phyloP scores from a whole-genome alignment of 2,113 vertebrate species.

The Cheirogaleus medius region DNA sequence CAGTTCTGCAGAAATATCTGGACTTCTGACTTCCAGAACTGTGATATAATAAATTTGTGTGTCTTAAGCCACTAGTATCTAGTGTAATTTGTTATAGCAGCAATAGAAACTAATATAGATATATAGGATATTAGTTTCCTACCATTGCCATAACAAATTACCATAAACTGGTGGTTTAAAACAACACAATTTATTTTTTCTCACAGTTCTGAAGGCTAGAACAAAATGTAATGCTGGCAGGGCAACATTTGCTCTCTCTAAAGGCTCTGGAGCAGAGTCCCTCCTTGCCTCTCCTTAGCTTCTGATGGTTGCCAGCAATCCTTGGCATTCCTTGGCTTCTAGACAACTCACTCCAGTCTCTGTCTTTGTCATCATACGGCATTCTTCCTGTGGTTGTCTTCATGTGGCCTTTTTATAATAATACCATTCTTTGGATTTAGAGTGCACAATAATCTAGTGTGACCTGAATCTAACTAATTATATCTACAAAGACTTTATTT shows the following conservation, averaged over 20 bases:
- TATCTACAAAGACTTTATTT: not conserved
- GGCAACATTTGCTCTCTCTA: not conserved
- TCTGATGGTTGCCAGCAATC: not conserved
- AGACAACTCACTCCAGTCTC: not conserved
- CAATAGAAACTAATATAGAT: not conserved
- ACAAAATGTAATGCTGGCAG: not conserved
- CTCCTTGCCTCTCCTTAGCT: not conserved
- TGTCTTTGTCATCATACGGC: not conserved
- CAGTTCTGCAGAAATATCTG: no score
- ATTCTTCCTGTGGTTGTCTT: not conserved
- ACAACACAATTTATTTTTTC: not conserved
- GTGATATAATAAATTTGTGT: not conserved
- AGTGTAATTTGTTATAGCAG: not conserved
- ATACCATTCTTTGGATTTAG: not conserved
- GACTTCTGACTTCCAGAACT: not conserved
- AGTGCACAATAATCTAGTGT: not conserved
- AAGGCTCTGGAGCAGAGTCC: not conserved
- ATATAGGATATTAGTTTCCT: not conserved
- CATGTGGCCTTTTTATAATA: not conserved
- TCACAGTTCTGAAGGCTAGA: not conserved
- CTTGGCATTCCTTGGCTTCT: not conserved
- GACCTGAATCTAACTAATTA: not conserved
- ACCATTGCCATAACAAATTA: not conserved
- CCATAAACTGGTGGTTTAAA: not conserved
- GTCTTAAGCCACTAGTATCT: not conserved